Evolutionary conservation across 1,140 invertebrate genomes (phyloP).

Genomic region (Meloidogyne hapla): DNA sequence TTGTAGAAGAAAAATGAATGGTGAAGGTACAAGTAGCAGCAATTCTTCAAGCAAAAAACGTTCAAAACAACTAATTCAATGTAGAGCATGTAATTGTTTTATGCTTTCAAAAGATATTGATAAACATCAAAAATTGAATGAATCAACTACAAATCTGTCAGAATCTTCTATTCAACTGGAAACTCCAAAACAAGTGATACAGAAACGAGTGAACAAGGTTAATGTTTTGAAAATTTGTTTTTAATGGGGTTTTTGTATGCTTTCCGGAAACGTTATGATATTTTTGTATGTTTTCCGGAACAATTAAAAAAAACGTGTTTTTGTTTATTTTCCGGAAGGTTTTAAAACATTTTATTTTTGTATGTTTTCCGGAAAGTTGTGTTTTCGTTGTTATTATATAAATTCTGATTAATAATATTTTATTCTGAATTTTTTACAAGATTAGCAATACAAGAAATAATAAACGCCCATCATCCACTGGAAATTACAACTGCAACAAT

Average conservation of each 20-base stretch:
- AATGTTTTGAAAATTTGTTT: too few relatives aligned
- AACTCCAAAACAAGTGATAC: not conserved
- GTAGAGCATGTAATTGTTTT: slow-evolving; percentile 16
- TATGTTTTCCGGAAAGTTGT: too few relatives aligned
- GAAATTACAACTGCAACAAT: not conserved
- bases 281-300: too few relatives aligned
- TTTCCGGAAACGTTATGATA: too few relatives aligned
- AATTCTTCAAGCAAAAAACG: slow-evolving; percentile 13
- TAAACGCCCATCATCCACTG: not conserved
- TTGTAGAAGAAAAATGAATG: not conserved
- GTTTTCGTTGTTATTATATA: too few relatives aligned
- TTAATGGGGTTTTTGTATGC: too few relatives aligned
- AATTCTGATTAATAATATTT: not conserved
- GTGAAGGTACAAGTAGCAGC: not conserved
- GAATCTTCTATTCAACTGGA: not conserved
- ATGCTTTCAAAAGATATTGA: slow-evolving; percentile 28
- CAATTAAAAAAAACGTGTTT: too few relatives aligned
- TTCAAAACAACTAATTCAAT: slow-evolving; percentile 3
- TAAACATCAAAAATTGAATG: slow-evolving; percentile 5
- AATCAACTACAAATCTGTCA: not conserved
- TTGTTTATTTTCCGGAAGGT: too few relatives aligned
- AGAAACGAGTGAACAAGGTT: not conserved
- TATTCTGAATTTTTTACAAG: not conserved
- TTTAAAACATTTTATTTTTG: too few relatives aligned
- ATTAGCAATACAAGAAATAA: not conserved